Percentiles rank a stretch among this genome's conserved stretches.
These are phyloP conservation scores for Ceratitis capitata DNA, from an alignment of 1,140 invertebrate genomes.

Conservation along the genomic window DNA sequence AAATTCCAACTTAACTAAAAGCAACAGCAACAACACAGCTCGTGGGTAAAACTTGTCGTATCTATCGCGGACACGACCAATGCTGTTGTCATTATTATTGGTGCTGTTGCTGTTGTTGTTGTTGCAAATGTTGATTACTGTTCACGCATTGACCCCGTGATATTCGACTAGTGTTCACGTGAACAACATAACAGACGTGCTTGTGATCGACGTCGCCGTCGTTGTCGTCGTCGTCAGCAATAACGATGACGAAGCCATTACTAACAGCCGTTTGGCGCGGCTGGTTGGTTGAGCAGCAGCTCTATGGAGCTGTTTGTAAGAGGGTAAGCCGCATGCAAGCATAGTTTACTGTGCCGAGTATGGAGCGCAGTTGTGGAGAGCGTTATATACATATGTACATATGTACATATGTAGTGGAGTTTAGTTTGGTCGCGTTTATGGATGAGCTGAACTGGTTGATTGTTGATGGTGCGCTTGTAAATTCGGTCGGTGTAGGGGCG, in stretches of 20 bases:
- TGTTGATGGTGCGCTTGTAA: neutral
- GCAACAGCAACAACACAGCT: neutral
- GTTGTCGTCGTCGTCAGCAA: neutral
- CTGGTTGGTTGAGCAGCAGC: neutral
- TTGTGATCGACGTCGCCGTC: constrained; percentile 5
- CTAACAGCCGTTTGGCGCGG: neutral
- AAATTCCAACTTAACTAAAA: constrained; percentile 22
- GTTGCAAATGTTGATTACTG: constrained; percentile 36
- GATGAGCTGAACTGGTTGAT: constrained; percentile 15
- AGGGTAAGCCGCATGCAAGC: too few species aligned
- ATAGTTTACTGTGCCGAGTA: too few species aligned
- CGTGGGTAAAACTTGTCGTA: neutral
- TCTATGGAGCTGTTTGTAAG: neutral
- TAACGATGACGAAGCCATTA: neutral
- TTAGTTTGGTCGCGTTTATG: neutral
- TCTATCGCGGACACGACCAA: neutral
- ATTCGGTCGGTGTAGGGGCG: neutral
- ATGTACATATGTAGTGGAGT: neutral
- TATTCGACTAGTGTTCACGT: constrained; percentile 48
- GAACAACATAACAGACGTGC: constrained; percentile 40
- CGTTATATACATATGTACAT: neutral
- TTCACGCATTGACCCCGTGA: constrained; percentile 65
- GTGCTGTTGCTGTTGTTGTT: constrained; percentile 32
- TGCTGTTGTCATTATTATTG: too few species aligned
- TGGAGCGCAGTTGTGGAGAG: neutral